Conservation (phyloP, 2,888 invertebrate genomes). For the Pseudanteris insignis region DNA sequence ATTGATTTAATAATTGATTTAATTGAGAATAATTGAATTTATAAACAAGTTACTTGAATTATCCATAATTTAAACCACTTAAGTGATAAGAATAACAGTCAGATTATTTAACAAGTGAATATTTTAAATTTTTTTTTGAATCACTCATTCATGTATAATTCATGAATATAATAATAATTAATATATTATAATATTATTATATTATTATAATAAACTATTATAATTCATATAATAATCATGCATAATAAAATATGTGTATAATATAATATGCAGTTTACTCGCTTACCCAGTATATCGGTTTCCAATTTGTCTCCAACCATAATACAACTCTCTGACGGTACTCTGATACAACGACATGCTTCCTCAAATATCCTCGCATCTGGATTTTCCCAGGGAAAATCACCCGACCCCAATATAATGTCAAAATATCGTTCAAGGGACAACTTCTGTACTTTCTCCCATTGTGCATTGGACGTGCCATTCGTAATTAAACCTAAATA, state of each 20-base stretch:
- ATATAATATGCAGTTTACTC: no score
- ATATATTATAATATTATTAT: no score
- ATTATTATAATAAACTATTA: no score
- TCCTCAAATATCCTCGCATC: conserved; percentile 83
- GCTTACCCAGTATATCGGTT: conserved; percentile 77
- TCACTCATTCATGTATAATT: no score
- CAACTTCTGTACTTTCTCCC: conserved; percentile 84
- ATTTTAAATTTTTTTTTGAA: no score
- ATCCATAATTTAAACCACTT: no score
- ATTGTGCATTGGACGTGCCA: conserved; percentile 85
- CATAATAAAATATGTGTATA: no score
- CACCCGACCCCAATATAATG: conserved; percentile 82
- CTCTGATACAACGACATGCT: conserved; percentile 79
- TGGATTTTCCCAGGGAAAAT: conserved; percentile 88
- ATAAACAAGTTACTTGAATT: no score
- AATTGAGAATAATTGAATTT: no score
- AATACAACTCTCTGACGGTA: conserved; percentile 79
- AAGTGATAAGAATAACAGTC: neutral
- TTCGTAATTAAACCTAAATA: conserved; percentile 85
- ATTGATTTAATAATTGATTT: no score
- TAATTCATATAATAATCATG: no score
- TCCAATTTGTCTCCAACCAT: conserved; percentile 91
- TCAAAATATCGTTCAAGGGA: conserved; percentile 79
- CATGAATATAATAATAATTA: no score
- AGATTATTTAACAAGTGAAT: neutral